phyloP scores from a whole-genome alignment of 2,888 invertebrate genomes.

The Liopterus haemorrhoidalis region DNA sequence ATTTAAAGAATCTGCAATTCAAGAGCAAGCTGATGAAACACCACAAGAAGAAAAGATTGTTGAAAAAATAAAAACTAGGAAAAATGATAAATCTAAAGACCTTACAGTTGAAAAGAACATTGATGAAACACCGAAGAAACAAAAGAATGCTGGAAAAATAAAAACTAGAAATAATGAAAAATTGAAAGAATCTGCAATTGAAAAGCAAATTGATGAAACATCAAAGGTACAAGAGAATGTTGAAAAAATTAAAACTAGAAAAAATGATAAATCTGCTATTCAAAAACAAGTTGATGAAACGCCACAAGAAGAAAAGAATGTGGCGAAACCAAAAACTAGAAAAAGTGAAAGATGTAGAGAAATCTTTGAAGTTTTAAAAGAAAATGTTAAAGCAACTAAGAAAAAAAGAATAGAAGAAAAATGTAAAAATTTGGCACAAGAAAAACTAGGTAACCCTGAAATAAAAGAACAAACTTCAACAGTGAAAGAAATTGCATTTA shows the following conservation, averaged over 20 bases:
- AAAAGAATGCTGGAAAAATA: neutral
- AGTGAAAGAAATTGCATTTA: no score
- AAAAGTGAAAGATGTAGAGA: no score
- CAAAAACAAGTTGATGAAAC: neutral
- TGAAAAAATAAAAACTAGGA: constrained; percentile 1
- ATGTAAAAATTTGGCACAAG: no score
- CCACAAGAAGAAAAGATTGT: neutral
- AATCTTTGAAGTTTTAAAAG: no score
- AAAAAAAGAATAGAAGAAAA: no score
- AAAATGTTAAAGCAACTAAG: no score
- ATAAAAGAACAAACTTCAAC: no score
- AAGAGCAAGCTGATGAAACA: neutral
- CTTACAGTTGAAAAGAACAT: neutral
- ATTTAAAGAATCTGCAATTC: neutral
- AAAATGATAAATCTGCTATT: no score
- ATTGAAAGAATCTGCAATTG: constrained; percentile 2
- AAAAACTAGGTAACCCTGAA: no score
- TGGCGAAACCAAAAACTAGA: no score
- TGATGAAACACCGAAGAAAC: neutral
- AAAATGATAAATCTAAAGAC: neutral
- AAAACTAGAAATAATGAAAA: neutral
- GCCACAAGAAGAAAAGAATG: no score
- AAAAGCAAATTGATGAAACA: neutral
- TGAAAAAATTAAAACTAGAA: constrained; percentile 2
- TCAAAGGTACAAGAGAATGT: constrained; percentile 6